Base-by-base conservation (phyloP, 2,888 invertebrate species). In the Lordiphosa andalusiaca region DNA sequence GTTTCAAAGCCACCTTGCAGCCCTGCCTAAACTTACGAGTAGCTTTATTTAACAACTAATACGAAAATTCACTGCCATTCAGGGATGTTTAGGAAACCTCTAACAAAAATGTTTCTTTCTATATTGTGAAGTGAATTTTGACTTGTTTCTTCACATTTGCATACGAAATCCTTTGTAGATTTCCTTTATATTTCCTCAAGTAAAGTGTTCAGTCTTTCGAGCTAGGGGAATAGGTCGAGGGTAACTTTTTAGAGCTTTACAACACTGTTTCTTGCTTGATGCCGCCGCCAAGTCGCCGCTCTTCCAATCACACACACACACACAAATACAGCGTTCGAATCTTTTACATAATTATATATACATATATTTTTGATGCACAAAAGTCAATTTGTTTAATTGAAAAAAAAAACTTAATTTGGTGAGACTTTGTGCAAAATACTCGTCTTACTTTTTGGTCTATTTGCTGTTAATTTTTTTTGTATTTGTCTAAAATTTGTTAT, bases 251-350 rank as follows among this genome's bases (percentile, higher is more conserved):
- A n/a, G 12, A 23, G 36, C 38, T 30, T 49, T 36, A 33, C 42
- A 60, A 37, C 44, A 60, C 49, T 48, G 37, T 42, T 46, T 36
- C n/a, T 30, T 46, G 13, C 48, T n/a, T 40, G 30, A 40, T 16
- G 47, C 40, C 35, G 57, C 71, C 33, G 57, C 64, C 69, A 60
- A 71, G 44, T 36, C 42, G n/a, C 30, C 48, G 57, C 57, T 63
- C 57, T 63, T 64, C 57, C 57, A 65, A 50, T 33, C 16, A 16
- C 3, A 19, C 35, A 41, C 5, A 37, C 3, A 48, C 53, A 62
- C 49, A 46, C 42, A 49, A 13, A 33, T 39, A 56, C 16, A 38
- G 53, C 58, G 49, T 57, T 71, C 50, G 38, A 44, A 36, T 38
- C 53, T 53, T 33, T 50, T 47, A 19, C 9, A 19, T 40, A 13